Base-by-base conservation (phyloP, 2,888 invertebrate genomes). In the Ochropleura plecta region DNA sequence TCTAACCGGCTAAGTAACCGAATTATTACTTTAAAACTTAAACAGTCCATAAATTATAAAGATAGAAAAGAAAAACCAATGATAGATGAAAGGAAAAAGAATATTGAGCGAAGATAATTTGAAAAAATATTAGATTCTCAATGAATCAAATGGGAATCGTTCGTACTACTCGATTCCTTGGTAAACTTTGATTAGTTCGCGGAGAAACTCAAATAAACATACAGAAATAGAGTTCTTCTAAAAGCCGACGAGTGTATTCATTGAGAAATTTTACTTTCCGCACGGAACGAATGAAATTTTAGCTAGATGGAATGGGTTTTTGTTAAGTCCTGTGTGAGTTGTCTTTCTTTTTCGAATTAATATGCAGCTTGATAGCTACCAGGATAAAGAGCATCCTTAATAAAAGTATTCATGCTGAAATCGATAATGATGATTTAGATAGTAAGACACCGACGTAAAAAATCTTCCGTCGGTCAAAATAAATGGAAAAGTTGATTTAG, bases 181-280 rank as follows among this genome's bases (percentile, higher is more conserved):
- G 87, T 82, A 86, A 86, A 86, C 85, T 88, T 88, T 86, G 86
- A 88, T 88, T 88, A 84, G 87, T 84, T 86, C 55, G 76, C 69
- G 49, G 70, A 69, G 57, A 55, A 81, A 79, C 80, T 86, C 76
- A 86, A 86, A 86, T 86, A 86, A 86, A 84, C 77, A 84, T 77
- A 73, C 79, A 62, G 74, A 80, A 88, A 86, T 86, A 88, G 82
- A 78, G 71, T 60, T 71, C 70, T 70, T 76, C 63, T 73, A 76
- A 70, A 77, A 79, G 63, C 53, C 49, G 63, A 59, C 60, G 76
- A 70, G 64, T 66, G 72, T 79, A 72, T 81, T 84, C 79, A 85
- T 85, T 83, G 76, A 86, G 81, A 81, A 73, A 84, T 81, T 83
- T 83, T 73, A 75, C 78, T 81, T 86, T 81, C 71, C 20, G 69